phyloP scores from a whole-genome alignment of 2,113 vertebrate genomes.

The Chaenocephalus aceratus region DNA sequence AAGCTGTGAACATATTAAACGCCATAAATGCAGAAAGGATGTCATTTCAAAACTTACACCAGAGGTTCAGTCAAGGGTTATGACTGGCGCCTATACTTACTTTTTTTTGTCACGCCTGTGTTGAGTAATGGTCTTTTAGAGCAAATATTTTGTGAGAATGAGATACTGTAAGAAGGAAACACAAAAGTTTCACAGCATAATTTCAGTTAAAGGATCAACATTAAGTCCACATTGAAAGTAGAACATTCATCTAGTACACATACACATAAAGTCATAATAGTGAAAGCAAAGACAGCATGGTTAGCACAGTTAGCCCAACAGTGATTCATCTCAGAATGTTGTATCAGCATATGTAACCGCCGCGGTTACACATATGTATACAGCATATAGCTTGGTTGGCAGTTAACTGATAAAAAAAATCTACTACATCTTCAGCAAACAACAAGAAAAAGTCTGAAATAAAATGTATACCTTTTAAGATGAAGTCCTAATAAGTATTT shows the following conservation, averaged over 20 bases:
- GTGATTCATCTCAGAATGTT: not conserved
- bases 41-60: too few species aligned
- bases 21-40: too few species aligned
- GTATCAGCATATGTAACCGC: not conserved
- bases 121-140: too few species aligned
- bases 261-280: not conserved
- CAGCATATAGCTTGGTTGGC: not conserved
- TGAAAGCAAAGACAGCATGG: not conserved
- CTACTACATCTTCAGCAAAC: not conserved
- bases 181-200: not conserved
- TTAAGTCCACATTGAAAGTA: not conserved
- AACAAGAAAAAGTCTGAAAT: not conserved
- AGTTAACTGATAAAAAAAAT: too few species aligned
- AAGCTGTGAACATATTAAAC: not conserved
- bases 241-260: not conserved
- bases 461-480: not conserved
- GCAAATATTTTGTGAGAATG: not conserved
- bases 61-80: too few species aligned
- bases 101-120: too few species aligned
- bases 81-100: too few species aligned
- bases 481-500: conserved; percentile 2
- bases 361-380: too few species aligned
- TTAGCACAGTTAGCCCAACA: not conserved
- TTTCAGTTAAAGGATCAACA: not conserved
- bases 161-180: not conserved